Base-by-base conservation (phyloP, 2,888 invertebrate species). In the Sarcophaga carnaria region DNA sequence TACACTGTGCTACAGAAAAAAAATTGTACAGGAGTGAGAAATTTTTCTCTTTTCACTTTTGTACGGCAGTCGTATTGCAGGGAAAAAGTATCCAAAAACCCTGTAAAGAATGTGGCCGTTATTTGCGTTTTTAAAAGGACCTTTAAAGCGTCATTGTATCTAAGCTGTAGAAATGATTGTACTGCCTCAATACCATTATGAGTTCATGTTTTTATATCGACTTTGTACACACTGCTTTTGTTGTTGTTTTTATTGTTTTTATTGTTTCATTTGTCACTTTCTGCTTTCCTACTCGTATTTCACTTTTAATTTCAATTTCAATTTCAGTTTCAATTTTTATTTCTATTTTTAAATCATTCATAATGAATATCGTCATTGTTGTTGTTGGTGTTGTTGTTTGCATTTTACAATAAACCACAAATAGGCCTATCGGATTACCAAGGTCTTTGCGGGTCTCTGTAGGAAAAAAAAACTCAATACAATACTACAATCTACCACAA, bases 291-390 rank as follows among this genome's bases (percentile, higher is more conserved):
- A 69, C 77, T 86, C 80, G 81, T 76, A 76, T 87, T 87, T 87
- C 81, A 87, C 84, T 87, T 87, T 87, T 87, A 84, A 78, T 84
- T 87, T 83, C 83, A 83, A 78, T 84, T 87, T 83, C 83, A 83
- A 79, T 74, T 78, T 62, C 75, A 81, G 45, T 75, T 66, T 77
- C 66, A 74, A 25, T 64, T 71, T 37, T 25, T 11, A 37, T 14
- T 64, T 69, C 54, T 64, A 8, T 69, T 20, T 63, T 47, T 27
- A 54, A 54, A 54, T 54, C 17, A 54, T 10, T 37, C 37, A 37
- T 37, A 37, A 37, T 83, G 11, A 64, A 12, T 71, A 47, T 59
- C n/a, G 14, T 12, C 22, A 69, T 60, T 54, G 17, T 63, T 4
- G 49, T 54, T 54, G 17, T 54, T 54, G 17, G 17, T 54, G 54